A percentile compares a stretch with the other conserved stretches of the same genome.
Conservation (phyloP, 2,113 vertebrate species). For the Phasianus colchicus region DNA sequence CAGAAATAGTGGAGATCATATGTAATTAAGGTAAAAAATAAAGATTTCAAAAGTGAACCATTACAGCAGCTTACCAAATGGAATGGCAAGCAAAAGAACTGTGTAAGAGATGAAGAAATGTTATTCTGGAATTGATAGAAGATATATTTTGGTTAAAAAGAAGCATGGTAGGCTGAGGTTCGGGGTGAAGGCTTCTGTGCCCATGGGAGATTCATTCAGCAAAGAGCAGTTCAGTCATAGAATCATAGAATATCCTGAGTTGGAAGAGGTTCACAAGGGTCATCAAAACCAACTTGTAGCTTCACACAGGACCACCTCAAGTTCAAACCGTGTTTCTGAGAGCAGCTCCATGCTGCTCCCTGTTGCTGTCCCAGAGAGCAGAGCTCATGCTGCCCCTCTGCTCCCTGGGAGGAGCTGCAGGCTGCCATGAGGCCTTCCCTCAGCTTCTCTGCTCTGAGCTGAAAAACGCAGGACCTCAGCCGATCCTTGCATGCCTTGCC, state of each 20-base stretch:
- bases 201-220: background rate
- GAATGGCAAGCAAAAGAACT: background rate
- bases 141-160: background rate
- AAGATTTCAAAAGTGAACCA: background rate
- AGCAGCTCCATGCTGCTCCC: too few relatives aligned
- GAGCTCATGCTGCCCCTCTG: too few relatives aligned
- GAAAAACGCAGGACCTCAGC: background rate
- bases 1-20: background rate
- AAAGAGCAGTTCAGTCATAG: too few relatives aligned
- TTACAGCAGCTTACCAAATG: background rate
- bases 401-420: too few relatives aligned
- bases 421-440: too few relatives aligned
- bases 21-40: background rate
- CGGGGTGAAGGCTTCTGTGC: background rate
- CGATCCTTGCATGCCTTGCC: background rate
- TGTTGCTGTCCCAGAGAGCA: too few relatives aligned
- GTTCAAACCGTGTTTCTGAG: too few relatives aligned
- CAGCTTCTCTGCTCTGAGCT: too few relatives aligned
- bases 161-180: background rate
- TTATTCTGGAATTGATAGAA: accelerated
- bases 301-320: too few relatives aligned
- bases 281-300: too few relatives aligned
- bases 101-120: background rate
- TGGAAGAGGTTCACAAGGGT: too few relatives aligned
- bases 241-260: too few relatives aligned